Evolutionary conservation across 2,888 invertebrate genomes (phyloP).

Genomic region (Melitaea athalia): DNA sequence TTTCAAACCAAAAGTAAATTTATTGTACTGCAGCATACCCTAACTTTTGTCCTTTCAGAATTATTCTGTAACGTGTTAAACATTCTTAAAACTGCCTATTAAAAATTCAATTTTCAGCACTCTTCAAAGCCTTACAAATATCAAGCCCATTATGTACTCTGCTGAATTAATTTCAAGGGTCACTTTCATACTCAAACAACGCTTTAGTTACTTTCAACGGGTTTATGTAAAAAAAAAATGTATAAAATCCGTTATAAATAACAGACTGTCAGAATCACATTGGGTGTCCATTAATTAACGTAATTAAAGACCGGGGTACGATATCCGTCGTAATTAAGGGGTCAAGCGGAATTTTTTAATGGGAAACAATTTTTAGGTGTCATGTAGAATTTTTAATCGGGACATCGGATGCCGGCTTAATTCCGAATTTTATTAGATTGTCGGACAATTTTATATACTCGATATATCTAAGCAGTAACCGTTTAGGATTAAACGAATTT

Average conservation of each 20-base stretch:
- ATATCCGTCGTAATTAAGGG: conserved; percentile 39
- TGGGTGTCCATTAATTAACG: conserved; percentile 48
- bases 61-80: too few species aligned
- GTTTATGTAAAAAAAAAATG: conserved; percentile 10
- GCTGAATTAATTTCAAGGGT: too few species aligned
- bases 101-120: too few species aligned
- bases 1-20: too few species aligned
- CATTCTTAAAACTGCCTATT: too few species aligned
- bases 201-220: background rate
- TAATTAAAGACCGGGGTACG: conserved; percentile 45
- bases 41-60: too few species aligned
- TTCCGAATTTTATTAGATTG: conserved; percentile 1
- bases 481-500: background rate
- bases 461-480: background rate
- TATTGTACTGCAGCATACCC: too few species aligned
- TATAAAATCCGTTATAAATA: conserved; percentile 37
- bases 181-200: background rate
- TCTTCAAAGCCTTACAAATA: too few species aligned
- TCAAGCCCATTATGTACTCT: too few species aligned
- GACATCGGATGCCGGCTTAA: conserved; percentile 10
- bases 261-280: conserved; percentile 44
- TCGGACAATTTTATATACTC: background rate
- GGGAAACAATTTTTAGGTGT: conserved; percentile 14
- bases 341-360: conserved; percentile 24
- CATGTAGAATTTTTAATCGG: conserved; percentile 10